Percentiles rank a stretch among this genome's conserved stretches.
Evolutionary conservation across 2,888 invertebrate genomes (phyloP).

Genomic region (Anoplius nigerrimus): DNA sequence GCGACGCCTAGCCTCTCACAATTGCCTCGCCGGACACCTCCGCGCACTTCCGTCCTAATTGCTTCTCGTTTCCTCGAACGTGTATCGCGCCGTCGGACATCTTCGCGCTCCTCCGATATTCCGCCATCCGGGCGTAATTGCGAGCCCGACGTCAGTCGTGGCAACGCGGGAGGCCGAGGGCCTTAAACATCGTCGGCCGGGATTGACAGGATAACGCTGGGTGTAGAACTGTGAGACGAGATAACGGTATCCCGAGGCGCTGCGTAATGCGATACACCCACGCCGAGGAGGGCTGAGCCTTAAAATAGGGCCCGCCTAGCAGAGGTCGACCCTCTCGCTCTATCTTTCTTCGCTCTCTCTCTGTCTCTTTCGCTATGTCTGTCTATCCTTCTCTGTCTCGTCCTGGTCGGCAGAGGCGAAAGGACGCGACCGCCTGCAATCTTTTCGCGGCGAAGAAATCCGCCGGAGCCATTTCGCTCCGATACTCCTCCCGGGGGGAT

Average conservation of each 20-base stretch:
- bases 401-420: background rate
- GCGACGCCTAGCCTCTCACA: background rate
- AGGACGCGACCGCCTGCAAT: slow-evolving; percentile 27
- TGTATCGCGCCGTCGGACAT: too few relatives aligned
- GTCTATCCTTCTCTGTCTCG: too few relatives aligned
- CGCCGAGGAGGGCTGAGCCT: background rate
- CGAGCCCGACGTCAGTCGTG: background rate
- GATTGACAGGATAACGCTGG: background rate
- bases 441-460: slow-evolving; percentile 23
- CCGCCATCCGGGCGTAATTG: background rate
- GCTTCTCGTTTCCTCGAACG: too few relatives aligned
- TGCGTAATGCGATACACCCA: background rate
- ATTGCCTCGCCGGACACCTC: background rate
- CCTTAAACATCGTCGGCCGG: background rate
- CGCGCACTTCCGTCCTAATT: too few relatives aligned
- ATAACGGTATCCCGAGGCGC: slow-evolving; percentile 12
- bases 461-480: slow-evolving; percentile 11
- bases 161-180: background rate
- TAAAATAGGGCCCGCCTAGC: background rate
- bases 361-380: too few relatives aligned
- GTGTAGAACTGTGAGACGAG: slow-evolving; percentile 1
- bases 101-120: background rate
- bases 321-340: background rate
- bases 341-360: too few relatives aligned
- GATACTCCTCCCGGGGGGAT: slow-evolving; percentile 26